Conservation (phyloP, 2,888 invertebrate genomes). For the Microdon myrmicae region DNA sequence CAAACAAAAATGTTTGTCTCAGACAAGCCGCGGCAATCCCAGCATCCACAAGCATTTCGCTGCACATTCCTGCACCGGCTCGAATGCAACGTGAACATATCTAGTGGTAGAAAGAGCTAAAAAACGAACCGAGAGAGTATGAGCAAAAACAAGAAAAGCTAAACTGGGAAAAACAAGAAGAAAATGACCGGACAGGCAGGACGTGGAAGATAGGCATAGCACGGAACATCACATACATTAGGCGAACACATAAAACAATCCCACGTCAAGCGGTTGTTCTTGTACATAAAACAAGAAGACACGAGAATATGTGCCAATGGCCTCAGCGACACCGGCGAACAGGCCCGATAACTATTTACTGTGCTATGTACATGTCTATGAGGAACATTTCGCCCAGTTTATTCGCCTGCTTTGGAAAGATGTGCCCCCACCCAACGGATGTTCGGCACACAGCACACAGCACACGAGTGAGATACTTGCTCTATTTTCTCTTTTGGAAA, state of each 20-base stretch:
- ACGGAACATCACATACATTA: conserved; percentile 23
- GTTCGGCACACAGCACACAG: no score
- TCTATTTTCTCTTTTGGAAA: no score
- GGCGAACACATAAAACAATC: conserved; percentile 50
- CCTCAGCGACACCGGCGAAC: conserved; percentile 56
- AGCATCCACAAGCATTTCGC: conserved; percentile 25
- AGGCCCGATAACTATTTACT: conserved; percentile 51
- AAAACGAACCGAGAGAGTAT: conserved; percentile 6
- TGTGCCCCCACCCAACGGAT: conserved; percentile 1
- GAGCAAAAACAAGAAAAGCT: conserved; percentile 35
- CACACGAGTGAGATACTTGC: no score
- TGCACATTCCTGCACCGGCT: conserved; percentile 47
- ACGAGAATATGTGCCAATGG: conserved; percentile 58
- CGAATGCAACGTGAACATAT: conserved; percentile 30
- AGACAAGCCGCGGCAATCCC: conserved; percentile 35
- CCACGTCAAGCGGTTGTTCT: conserved; percentile 52
- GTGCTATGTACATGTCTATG: conserved; percentile 40
- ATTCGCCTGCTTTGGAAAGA: conserved; percentile 42
- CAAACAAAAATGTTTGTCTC: no score
- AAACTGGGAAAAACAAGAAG: conserved; percentile 22
- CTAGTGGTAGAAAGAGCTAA: no score
- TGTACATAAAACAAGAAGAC: conserved; percentile 54
- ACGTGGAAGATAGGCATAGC: conserved; percentile 4
- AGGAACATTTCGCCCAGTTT: conserved; percentile 45
- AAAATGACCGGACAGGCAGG: conserved; percentile 1